Conservation (phyloP, 2,113 vertebrate species). For the Pygoscelis antarcticus region DNA sequence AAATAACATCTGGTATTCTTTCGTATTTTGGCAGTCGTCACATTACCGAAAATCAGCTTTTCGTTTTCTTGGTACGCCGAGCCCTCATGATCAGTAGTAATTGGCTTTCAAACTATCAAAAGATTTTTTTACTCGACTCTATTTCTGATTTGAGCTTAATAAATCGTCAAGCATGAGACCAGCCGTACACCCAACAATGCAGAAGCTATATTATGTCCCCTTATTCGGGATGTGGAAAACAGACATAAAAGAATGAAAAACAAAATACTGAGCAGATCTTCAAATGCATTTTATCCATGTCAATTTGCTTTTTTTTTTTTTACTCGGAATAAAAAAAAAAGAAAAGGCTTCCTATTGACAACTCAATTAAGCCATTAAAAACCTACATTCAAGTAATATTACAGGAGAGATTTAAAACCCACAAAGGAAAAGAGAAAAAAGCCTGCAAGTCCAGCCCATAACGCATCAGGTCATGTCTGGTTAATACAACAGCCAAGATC, state of each 20-base stretch:
- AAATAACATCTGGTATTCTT: conserved; percentile 71
- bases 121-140: background rate
- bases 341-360: conserved; percentile 47
- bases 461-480: conserved; percentile 23
- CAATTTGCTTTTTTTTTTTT: conserved; percentile 40
- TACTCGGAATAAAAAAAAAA: background rate
- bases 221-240: conserved; percentile 26
- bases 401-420: conserved; percentile 60
- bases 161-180: background rate
- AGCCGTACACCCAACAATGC: background rate
- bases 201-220: conserved; percentile 25
- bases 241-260: conserved; percentile 52
- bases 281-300: conserved; percentile 52
- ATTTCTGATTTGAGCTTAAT: conserved; percentile 35
- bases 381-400: conserved; percentile 63
- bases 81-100: conserved; percentile 23
- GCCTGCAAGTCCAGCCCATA: conserved; percentile 51
- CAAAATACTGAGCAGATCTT: conserved; percentile 53
- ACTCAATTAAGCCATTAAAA: conserved; percentile 66
- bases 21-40: conserved; percentile 55
- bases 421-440: conserved; percentile 64
- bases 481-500: conserved; percentile 58
- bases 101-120: conserved; percentile 50
- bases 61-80: conserved; percentile 14
- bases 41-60: conserved; percentile 56